Percentiles rank a stretch among this genome's conserved stretches.
phyloP scores from a whole-genome alignment of 2,797 vertebrate species.

The Taeniopygia guttata region DNA sequence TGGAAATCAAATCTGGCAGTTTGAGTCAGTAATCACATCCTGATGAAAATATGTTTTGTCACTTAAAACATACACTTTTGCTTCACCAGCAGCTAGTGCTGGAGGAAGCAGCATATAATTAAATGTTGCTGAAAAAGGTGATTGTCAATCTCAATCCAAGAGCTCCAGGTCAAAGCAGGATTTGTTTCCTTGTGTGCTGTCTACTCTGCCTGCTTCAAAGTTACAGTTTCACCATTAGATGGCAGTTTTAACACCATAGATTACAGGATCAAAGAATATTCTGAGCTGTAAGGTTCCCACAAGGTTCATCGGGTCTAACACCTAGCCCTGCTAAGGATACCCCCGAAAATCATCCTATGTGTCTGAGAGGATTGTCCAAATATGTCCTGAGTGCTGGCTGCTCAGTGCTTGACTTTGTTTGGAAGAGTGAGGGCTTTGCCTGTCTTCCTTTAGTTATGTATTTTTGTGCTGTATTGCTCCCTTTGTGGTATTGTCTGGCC shows the following conservation, averaged over 20 bases:
- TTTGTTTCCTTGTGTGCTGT: neutral
- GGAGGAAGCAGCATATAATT: neutral
- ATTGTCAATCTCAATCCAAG: neutral
- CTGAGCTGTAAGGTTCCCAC: neutral
- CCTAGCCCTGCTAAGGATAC: neutral
- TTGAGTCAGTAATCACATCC: neutral
- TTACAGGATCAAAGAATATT: neutral
- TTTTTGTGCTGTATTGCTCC: neutral
- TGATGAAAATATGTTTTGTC: constrained; percentile 35
- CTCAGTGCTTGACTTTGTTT: neutral
- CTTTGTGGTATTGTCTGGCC: neutral
- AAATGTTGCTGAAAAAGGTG: neutral
- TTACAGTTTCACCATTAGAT: neutral
- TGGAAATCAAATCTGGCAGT: constrained; percentile 13
- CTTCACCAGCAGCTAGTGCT: neutral
- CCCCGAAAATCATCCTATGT: neutral
- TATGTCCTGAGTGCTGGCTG: neutral
- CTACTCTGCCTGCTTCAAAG: neutral
- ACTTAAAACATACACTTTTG: neutral
- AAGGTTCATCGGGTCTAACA: neutral
- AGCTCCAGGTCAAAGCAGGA: neutral
- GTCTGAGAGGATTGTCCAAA: neutral
- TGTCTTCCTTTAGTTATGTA: neutral
- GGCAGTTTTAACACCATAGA: neutral
- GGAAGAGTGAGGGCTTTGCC: neutral